A percentile compares a stretch with the other conserved stretches of the same genome.
Conservation (phyloP, 2,113 vertebrate species). For the Pterocles burchelli region DNA sequence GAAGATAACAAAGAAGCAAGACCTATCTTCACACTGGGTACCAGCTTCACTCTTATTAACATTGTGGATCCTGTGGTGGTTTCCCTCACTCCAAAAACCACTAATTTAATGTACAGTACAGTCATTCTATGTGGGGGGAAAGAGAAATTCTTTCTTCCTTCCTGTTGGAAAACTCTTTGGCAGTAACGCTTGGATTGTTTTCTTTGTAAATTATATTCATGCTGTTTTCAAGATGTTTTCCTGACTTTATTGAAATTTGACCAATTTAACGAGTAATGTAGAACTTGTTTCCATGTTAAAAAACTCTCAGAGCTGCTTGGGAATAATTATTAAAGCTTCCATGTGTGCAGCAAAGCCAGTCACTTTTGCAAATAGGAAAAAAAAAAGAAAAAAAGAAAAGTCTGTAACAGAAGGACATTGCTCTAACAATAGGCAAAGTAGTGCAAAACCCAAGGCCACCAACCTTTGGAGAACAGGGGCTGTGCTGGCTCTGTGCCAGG, state of each 20-base stretch:
- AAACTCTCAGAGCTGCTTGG: slow-evolving; percentile 79
- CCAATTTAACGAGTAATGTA: slow-evolving; percentile 83
- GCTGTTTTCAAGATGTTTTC: slow-evolving; percentile 86
- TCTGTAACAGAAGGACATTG: slow-evolving; percentile 63
- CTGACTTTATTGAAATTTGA: slow-evolving; percentile 83
- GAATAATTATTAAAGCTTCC: slow-evolving; percentile 81
- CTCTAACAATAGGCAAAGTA: slow-evolving; percentile 59
- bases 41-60: slow-evolving; percentile 30
- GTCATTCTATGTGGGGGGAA: slow-evolving; percentile 74
- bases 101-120: slow-evolving; percentile 79
- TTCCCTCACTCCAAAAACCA: slow-evolving; percentile 73
- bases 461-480: neutral
- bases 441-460: slow-evolving; percentile 43
- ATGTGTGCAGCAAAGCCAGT: slow-evolving; percentile 77
- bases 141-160: slow-evolving; percentile 82
- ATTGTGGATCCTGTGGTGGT: slow-evolving; percentile 51
- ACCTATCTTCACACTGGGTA: neutral
- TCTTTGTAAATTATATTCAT: slow-evolving; percentile 86
- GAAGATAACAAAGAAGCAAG: slow-evolving; percentile 36
- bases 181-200: slow-evolving; percentile 84
- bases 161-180: slow-evolving; percentile 84
- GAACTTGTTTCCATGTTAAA: slow-evolving; percentile 82
- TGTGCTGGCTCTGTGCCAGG: neutral
- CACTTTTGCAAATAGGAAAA: slow-evolving; percentile 41
- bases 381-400: neutral